Percentiles rank a stretch among this genome's conserved stretches.
These are phyloP conservation scores for Pungitius pungitius DNA, from an alignment of 2,113 vertebrate species.

Conservation along the genomic window DNA sequence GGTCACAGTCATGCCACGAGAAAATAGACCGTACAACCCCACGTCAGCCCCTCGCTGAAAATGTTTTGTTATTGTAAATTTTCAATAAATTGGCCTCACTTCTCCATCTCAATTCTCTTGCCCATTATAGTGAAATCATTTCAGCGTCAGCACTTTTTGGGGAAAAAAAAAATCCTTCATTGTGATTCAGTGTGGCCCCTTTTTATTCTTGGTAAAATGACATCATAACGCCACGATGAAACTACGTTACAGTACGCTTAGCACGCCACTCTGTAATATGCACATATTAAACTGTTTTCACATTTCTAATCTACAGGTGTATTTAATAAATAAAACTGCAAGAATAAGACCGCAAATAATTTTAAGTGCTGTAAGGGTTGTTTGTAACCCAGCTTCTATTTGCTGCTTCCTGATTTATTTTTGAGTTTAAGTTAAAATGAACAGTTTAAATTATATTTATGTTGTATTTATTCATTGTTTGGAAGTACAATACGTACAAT, in stretches of 20 bases:
- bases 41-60: no score
- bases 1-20: not conserved
- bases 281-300: not conserved
- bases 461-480: conserved; percentile 57
- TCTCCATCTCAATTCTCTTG: conserved; percentile 47
- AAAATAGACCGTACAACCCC: conserved; percentile 21
- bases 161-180: conserved; percentile 16
- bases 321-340: no score
- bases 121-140: conserved; percentile 35
- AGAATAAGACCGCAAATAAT: conserved; percentile 28
- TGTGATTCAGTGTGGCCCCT: not conserved
- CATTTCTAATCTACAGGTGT: not conserved
- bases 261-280: not conserved
- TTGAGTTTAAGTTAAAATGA: not conserved
- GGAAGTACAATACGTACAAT: conserved; percentile 1
- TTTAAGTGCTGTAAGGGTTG: conserved; percentile 6
- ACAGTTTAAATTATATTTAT: conserved; percentile 44
- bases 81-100: conserved; percentile 9
- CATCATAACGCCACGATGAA: no score
- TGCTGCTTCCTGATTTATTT: conserved; percentile 25
- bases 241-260: not conserved
- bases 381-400: conserved; percentile 41
- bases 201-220: no score
- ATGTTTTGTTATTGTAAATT: no score
- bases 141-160: conserved; percentile 41